Evolutionary conservation across 2,888 invertebrate genomes (phyloP).

Genomic region (Pterostichus niger): DNA sequence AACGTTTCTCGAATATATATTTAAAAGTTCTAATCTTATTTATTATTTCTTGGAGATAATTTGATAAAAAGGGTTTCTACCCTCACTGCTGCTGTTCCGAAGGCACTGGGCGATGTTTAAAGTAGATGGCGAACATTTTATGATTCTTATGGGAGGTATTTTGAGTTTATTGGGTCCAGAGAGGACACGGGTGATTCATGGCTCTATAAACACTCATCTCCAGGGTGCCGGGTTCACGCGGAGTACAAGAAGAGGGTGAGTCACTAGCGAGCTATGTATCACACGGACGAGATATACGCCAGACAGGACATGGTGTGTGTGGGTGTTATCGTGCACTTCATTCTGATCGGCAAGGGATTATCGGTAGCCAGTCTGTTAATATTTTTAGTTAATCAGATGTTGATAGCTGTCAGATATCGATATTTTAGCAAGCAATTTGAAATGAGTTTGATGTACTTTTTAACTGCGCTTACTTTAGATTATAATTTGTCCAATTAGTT

Average conservation of each 20-base stretch:
- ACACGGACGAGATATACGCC: too few species aligned
- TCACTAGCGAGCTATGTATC: too few species aligned
- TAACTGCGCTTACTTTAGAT: too few species aligned
- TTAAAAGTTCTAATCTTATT: conserved; percentile 1
- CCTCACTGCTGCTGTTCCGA: background rate
- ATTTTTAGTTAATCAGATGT: too few species aligned
- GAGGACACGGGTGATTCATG: conserved; percentile 38
- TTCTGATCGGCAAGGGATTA: too few species aligned
- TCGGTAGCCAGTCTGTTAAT: too few species aligned
- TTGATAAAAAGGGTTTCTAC: background rate
- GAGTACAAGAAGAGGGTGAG: conserved; percentile 5
- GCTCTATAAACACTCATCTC: conserved; percentile 54
- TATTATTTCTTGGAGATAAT: background rate
- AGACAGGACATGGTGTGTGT: too few species aligned
- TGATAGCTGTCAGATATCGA: too few species aligned
- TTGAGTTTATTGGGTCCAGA: conserved; percentile 49
- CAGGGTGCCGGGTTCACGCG: conserved; percentile 7
- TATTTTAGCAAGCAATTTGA: too few species aligned
- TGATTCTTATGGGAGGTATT: conserved; percentile 48
- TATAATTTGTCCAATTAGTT: too few species aligned
- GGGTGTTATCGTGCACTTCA: too few species aligned
- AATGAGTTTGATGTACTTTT: too few species aligned
- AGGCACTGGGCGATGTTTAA: background rate
- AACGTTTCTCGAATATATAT: background rate
- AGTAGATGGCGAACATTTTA: conserved; percentile 26